These are phyloP conservation scores for Sebastes itinus DNA, from an alignment of 2,797 vertebrate species.

Conservation along the genomic window DNA sequence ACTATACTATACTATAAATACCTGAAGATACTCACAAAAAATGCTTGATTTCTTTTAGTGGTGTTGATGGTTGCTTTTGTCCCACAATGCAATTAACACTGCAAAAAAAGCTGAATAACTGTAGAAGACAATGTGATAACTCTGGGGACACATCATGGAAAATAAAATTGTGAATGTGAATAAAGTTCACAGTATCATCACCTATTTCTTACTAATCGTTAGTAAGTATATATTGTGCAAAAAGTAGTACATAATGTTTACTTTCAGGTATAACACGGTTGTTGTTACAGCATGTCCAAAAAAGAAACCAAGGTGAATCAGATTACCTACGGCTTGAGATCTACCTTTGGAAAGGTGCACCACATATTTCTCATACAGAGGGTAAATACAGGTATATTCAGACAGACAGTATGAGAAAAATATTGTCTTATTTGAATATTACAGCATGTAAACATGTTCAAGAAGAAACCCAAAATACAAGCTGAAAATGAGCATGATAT, in stretches of 20 bases:
- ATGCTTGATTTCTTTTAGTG: not conserved
- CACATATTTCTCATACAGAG: no score
- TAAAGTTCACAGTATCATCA: not conserved
- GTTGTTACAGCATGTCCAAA: not conserved
- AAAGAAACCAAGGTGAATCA: not conserved
- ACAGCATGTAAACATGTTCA: no score
- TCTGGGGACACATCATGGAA: not conserved
- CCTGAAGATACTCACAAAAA: not conserved
- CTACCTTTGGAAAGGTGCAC: no score
- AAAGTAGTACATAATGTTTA: not conserved
- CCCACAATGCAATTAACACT: not conserved
- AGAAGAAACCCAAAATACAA: no score
- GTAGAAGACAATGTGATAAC: not conserved
- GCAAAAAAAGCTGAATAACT: not conserved
- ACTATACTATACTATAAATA: not conserved
- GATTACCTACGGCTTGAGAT: no score
- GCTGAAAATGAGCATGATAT: no score
- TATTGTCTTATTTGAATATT: no score
- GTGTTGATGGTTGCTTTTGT: not conserved
- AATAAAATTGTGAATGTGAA: no score
- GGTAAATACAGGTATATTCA: no score
- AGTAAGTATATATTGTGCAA: not conserved
- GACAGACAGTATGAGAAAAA: no score
- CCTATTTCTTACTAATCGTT: not conserved
- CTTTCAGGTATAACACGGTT: not conserved